These are phyloP conservation scores for Caenorhabditis briggsae DNA, from an alignment of 1,140 invertebrate species.

Conservation along the genomic window DNA sequence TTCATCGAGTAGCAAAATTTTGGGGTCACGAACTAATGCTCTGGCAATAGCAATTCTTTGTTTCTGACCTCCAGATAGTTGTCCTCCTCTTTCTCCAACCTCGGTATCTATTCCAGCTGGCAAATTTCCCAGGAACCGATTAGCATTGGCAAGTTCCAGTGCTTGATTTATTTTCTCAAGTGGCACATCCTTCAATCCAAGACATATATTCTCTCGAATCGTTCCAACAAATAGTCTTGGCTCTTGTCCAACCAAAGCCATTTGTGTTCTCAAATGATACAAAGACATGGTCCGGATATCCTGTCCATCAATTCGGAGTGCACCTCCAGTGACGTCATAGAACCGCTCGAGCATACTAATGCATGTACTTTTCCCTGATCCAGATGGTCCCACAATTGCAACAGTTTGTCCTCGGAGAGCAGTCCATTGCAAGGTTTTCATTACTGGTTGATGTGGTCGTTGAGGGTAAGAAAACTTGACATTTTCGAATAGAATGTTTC, in stretches of 20 bases:
- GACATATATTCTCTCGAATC: constrained; percentile 76
- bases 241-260: constrained; percentile 78
- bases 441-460: constrained; percentile 80
- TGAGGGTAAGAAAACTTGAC: constrained; percentile 87
- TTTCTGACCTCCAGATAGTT: constrained; percentile 78
- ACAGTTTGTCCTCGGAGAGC: constrained; percentile 78
- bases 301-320: constrained; percentile 70
- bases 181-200: constrained; percentile 59
- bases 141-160: constrained; percentile 71
- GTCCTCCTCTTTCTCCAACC: constrained; percentile 81
- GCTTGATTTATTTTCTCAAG: constrained; percentile 72
- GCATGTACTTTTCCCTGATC: constrained; percentile 79
- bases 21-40: constrained; percentile 77
- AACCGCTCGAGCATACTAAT: constrained; percentile 79
- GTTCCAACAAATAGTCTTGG: constrained; percentile 77
- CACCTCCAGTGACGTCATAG: constrained; percentile 77
- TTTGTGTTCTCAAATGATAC: constrained; percentile 69
- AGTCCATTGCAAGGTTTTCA: constrained; percentile 76
- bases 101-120: constrained; percentile 65
- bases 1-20: constrained; percentile 79
- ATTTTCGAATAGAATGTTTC: constrained; percentile 84
- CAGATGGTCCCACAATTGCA: constrained; percentile 79
- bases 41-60: constrained; percentile 80
- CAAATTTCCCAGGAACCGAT: constrained; percentile 69
- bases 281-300: constrained; percentile 64